Percentiles rank a stretch among this genome's conserved stretches.
Conservation (phyloP, 1,140 invertebrate species). For the Battus philenor region DNA sequence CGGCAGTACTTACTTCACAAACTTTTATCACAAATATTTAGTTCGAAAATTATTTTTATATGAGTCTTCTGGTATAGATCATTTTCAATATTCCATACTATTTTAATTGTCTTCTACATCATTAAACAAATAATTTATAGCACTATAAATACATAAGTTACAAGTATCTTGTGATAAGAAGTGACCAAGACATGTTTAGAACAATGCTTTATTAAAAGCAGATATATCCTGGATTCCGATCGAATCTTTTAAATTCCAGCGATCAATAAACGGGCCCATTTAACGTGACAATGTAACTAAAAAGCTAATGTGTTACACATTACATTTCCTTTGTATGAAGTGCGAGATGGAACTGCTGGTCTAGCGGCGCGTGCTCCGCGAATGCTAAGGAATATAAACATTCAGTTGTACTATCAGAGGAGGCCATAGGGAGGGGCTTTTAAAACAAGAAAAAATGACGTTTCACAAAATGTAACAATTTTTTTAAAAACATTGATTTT, state of each 20-base stretch:
- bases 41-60: too few relatives aligned
- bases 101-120: too few relatives aligned
- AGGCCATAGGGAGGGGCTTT: conserved; percentile 32
- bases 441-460: too few relatives aligned
- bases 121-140: too few relatives aligned
- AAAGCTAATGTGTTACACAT: conserved; percentile 10
- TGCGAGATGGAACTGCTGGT: conserved; percentile 6
- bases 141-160: too few relatives aligned
- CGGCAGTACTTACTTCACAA: too few relatives aligned
- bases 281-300: conserved; percentile 9
- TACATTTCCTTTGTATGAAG: conserved; percentile 12
- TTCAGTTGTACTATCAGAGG: conserved; percentile 56
- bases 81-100: too few relatives aligned
- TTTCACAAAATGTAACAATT: too few relatives aligned
- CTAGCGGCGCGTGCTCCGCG: conserved; percentile 28
- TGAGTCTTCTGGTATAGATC: too few relatives aligned
- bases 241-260: conserved; percentile 8
- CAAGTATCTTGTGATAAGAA: conserved; percentile 10
- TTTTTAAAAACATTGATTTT: too few relatives aligned
- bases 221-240: conserved; percentile 16
- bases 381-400: conserved; percentile 39
- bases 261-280: conserved; percentile 10
- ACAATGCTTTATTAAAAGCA: conserved; percentile 9
- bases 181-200: conserved; percentile 7
- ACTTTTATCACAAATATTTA: too few relatives aligned